Conservation (phyloP, 2,113 vertebrate genomes). For the Phyllostomus discolor region DNA sequence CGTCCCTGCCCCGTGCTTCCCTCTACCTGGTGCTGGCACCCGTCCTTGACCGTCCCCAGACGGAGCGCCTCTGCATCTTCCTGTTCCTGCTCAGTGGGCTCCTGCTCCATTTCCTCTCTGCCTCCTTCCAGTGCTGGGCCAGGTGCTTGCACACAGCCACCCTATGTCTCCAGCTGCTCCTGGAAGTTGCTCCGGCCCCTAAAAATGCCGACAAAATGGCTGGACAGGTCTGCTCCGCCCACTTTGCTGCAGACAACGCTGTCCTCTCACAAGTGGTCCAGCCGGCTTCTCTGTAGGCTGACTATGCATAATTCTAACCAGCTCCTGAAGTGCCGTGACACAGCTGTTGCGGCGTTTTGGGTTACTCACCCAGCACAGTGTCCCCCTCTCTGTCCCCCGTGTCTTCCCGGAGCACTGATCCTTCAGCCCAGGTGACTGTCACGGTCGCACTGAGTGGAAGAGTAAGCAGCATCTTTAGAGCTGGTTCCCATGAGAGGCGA, state of each 20-base stretch:
- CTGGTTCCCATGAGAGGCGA: neutral
- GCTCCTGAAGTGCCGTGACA: neutral
- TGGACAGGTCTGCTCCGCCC: neutral
- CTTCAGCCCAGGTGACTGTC: neutral
- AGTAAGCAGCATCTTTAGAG: neutral
- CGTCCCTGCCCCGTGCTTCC: constrained; percentile 84
- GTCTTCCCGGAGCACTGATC: neutral
- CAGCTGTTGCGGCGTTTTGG: neutral
- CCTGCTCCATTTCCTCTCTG: constrained; percentile 87
- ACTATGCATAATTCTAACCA: neutral
- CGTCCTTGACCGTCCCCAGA: constrained; percentile 85
- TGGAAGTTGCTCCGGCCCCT: constrained; percentile 87
- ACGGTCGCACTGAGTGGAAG: neutral
- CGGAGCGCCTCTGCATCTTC: constrained; percentile 87
- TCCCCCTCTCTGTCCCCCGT: too few relatives aligned
- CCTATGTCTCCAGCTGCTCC: constrained; percentile 87
- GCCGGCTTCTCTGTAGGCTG: neutral
- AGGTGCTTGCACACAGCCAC: constrained; percentile 80
- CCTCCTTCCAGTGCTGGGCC: constrained; percentile 84
- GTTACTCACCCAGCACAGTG: neutral
- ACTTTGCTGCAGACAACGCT: neutral
- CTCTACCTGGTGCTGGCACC: constrained; percentile 89
- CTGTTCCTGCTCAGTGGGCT: constrained; percentile 87
- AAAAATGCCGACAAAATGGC: constrained; percentile 71
- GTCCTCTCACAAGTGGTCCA: neutral